Conservation (phyloP, 2,888 invertebrate species). For the Andrena bucephala region DNA sequence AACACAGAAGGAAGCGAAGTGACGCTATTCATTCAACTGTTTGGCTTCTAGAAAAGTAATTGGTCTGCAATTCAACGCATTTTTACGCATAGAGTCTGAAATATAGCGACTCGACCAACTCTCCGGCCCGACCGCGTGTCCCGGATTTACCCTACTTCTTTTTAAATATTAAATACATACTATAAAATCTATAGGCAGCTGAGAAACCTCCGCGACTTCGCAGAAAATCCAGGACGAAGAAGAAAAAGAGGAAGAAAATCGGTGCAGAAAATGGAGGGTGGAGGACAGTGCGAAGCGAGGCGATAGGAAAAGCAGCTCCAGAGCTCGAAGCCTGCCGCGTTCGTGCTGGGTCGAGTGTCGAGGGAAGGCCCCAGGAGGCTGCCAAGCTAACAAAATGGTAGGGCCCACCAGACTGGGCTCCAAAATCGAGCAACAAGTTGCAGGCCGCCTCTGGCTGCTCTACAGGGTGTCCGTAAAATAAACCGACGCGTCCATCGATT, state of each 20-base stretch:
- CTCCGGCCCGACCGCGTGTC: no score
- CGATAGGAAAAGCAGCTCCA: slow-evolving; percentile 28
- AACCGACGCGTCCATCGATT: background rate
- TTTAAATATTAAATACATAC: no score
- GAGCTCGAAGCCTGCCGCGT: slow-evolving; percentile 32
- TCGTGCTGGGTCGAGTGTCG: slow-evolving; percentile 58
- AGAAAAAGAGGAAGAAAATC: background rate
- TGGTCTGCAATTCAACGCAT: no score
- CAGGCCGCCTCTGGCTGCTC: slow-evolving; percentile 62
- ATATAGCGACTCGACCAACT: no score
- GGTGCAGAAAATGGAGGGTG: slow-evolving; percentile 23
- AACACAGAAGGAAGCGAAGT: no score
- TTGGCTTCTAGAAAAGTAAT: no score
- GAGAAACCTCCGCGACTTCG: background rate
- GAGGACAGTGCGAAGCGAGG: slow-evolving; percentile 18
- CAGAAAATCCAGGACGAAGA: background rate
- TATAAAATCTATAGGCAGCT: no score
- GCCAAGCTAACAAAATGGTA: slow-evolving; percentile 77
- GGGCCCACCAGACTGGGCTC: slow-evolving; percentile 67
- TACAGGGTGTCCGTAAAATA: slow-evolving; percentile 63
- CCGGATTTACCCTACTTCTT: no score
- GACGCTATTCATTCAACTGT: no score
- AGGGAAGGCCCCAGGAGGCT: slow-evolving; percentile 62
- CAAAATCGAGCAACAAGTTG: slow-evolving; percentile 72
- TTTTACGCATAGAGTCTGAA: no score